These are phyloP conservation scores for Tiliacea citrago DNA, from an alignment of 2,888 invertebrate species.

Conservation along the genomic window DNA sequence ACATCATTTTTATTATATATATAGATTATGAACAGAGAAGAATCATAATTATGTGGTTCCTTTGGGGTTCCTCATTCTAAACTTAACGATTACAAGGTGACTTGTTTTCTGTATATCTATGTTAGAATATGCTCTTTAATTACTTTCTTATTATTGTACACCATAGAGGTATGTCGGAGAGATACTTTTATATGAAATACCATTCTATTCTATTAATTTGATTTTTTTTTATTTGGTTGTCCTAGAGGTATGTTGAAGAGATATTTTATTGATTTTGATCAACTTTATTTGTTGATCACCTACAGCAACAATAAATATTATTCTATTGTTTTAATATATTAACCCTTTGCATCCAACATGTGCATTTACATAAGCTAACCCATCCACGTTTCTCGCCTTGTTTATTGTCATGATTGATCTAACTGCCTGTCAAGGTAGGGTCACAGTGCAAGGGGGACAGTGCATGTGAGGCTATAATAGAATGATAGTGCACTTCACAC, in stretches of 20 bases:
- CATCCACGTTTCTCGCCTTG: slow-evolving; percentile 9
- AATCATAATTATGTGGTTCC: not conserved
- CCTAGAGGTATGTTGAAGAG: not conserved
- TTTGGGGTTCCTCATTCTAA: not conserved
- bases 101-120: not conserved
- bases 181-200: too few relatives aligned
- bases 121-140: not conserved
- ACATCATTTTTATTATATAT: too few relatives aligned
- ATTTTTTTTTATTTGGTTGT: not conserved
- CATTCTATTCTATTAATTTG: too few relatives aligned
- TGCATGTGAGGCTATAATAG: slow-evolving; percentile 49
- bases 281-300: not conserved
- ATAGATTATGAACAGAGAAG: too few relatives aligned
- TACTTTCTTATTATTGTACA: too few relatives aligned
- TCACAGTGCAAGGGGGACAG: slow-evolving; percentile 44
- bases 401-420: slow-evolving; percentile 49
- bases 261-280: not conserved
- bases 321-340: slow-evolving; percentile 5
- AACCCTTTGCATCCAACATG: not conserved
- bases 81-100: not conserved
- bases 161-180: too few relatives aligned
- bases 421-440: slow-evolving; percentile 52
- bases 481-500: slow-evolving; percentile 38
- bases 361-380: not conserved
- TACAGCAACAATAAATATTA: not conserved